Percentiles rank a stretch among this genome's conserved stretches.
Evolutionary conservation across 2,888 invertebrate genomes (phyloP).

Genomic region (Sepiola atlantica): DNA sequence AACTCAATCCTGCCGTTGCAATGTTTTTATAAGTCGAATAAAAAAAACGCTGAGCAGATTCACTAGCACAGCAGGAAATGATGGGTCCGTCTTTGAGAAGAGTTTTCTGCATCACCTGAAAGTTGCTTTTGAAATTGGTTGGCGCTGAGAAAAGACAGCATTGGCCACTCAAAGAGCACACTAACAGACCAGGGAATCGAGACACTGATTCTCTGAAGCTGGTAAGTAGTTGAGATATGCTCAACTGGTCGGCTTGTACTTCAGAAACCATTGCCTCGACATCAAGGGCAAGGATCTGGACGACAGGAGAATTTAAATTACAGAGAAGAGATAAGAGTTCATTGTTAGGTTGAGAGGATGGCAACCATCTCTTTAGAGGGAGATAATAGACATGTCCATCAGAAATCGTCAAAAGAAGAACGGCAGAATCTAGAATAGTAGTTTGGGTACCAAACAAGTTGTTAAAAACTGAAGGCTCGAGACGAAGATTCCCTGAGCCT

Average conservation of each 20-base stretch:
- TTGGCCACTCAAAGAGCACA: neutral
- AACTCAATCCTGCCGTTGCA: neutral
- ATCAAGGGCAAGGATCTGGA: neutral
- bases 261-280: neutral
- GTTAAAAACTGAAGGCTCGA: neutral
- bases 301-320: neutral
- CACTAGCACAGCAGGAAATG: neutral
- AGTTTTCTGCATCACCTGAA: neutral
- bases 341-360: neutral
- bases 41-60: neutral
- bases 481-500: conserved; percentile 9
- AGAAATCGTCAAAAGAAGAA: neutral
- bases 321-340: neutral
- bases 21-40: neutral
- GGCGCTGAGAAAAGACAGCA: neutral
- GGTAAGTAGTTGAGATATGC: neutral
- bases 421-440: neutral
- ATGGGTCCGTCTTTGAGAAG: neutral
- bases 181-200: neutral
- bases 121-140: neutral
- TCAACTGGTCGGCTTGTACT: neutral
- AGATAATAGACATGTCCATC: conserved; percentile 4
- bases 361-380: neutral
- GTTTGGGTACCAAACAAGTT: neutral
- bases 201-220: neutral